These are phyloP conservation scores for Dicrurus megarhynchus DNA, from an alignment of 2,113 vertebrate species.

Conservation along the genomic window DNA sequence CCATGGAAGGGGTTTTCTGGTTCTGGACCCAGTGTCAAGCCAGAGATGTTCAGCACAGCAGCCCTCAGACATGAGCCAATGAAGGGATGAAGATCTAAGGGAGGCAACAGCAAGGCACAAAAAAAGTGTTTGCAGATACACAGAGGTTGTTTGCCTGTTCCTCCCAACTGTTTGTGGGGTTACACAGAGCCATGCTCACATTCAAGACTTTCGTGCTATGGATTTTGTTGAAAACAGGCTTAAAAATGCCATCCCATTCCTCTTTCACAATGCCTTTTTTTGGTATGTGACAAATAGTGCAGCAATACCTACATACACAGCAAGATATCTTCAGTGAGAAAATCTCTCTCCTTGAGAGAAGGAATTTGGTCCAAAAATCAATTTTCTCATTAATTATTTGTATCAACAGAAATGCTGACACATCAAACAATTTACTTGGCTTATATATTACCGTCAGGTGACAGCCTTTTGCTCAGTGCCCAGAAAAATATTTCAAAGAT, in stretches of 20 bases:
- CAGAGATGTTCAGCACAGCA: background rate
- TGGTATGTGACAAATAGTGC: background rate
- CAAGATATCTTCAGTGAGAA: background rate
- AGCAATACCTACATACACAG: background rate
- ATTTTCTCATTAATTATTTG: slow-evolving; percentile 24
- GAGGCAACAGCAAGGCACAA: background rate
- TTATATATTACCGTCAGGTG: background rate
- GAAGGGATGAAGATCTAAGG: background rate
- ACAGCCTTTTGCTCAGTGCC: background rate
- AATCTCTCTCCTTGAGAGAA: background rate
- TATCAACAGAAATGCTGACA: background rate
- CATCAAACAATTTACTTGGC: background rate
- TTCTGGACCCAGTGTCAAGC: background rate
- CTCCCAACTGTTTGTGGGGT: background rate
- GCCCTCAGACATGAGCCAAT: background rate
- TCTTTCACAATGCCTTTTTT: background rate
- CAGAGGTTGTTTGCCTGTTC: background rate
- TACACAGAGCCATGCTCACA: background rate
- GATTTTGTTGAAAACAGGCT: background rate
- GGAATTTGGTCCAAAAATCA: background rate
- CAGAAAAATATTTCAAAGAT: background rate
- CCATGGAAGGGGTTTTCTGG: background rate
- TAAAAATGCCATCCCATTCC: background rate
- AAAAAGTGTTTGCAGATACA: background rate
- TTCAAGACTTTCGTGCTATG: background rate